Conservation (phyloP, 2,888 invertebrate species). For the Oxyscelio sp. region DNA sequence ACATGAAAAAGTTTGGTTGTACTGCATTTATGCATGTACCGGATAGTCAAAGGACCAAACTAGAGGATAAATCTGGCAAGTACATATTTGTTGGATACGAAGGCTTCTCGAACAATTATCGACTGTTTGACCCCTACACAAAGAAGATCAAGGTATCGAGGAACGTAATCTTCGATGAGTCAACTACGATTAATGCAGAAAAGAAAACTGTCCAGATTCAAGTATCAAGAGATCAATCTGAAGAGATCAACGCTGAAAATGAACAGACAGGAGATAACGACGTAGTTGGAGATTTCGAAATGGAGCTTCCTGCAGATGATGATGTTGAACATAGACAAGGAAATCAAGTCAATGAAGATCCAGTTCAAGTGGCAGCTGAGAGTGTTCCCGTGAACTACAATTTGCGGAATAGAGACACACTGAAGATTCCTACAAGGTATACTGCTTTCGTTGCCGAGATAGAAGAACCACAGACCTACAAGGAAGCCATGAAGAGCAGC, state of each 20-base stretch:
- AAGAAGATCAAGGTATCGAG: constrained; percentile 31
- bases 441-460: constrained; percentile 14
- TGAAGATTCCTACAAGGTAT: background rate
- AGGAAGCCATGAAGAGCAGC: constrained; percentile 30
- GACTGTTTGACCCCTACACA: constrained; percentile 39
- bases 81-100: constrained; percentile 69
- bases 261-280: background rate
- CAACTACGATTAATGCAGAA: background rate
- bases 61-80: constrained; percentile 31
- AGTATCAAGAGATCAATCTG: background rate
- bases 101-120: constrained; percentile 41
- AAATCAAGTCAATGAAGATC: background rate
- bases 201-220: background rate
- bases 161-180: constrained; percentile 18
- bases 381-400: background rate
- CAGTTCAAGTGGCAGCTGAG: background rate
- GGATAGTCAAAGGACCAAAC: constrained; percentile 43
- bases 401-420: background rate
- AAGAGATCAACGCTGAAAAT: background rate
- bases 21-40: constrained; percentile 59
- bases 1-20: constrained; percentile 43
- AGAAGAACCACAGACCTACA: constrained; percentile 6
- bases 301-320: background rate
- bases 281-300: background rate
- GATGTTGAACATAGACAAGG: background rate